Evolutionary conservation across 2,113 vertebrate species (phyloP).

Genomic region (Echinops telfairi): DNA sequence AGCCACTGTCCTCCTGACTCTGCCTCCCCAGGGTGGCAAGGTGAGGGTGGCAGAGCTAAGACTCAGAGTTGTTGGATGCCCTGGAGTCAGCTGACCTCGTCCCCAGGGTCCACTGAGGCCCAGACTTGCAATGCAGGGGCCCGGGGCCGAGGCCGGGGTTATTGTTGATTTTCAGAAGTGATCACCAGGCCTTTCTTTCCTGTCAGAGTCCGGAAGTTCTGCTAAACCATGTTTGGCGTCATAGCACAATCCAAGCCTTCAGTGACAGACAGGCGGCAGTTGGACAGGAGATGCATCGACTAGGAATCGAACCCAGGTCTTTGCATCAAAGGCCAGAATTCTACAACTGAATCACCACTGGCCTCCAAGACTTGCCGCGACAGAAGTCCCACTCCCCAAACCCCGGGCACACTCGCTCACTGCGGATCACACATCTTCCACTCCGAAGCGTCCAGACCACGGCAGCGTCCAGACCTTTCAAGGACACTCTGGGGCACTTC

Average conservation of each 20-base stretch:
- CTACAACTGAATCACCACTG: background rate
- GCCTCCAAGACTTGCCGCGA: background rate
- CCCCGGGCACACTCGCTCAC: fast-evolving
- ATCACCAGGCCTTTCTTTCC: background rate
- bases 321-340: background rate
- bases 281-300: background rate
- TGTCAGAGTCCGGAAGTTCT: background rate
- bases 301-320: background rate
- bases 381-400: background rate
- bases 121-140: background rate
- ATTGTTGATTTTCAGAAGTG: background rate
- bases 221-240: background rate
- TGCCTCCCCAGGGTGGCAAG: background rate
- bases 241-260: background rate
- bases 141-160: too few species aligned
- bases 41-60: background rate
- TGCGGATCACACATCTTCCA: background rate
- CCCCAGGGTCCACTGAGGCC: background rate
- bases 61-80: background rate
- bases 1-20: background rate
- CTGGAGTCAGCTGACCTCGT: background rate
- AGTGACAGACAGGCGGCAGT: background rate
- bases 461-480: background rate
- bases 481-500: background rate
- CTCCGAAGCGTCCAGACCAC: too few species aligned